Evolutionary conservation across 1,140 invertebrate genomes (phyloP).

Genomic region (Papilio xuthus): DNA sequence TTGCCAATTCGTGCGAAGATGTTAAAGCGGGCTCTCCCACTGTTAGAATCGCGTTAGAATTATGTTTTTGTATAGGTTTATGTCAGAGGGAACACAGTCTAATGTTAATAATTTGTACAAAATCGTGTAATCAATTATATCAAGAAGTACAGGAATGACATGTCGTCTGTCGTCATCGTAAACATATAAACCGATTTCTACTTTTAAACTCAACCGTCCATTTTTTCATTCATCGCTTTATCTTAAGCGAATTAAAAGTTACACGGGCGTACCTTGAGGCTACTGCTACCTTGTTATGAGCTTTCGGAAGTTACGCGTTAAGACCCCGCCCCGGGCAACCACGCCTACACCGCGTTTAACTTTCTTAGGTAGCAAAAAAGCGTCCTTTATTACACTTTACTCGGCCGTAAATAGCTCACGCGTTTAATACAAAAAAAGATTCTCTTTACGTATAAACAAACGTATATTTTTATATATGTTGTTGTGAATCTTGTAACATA

Average conservation of each 20-base stretch:
- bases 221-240: not conserved
- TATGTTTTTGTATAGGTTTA: no score
- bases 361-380: slow-evolving; percentile 15
- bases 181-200: not conserved
- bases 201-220: no score
- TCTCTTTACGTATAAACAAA: not conserved
- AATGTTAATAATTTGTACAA: no score
- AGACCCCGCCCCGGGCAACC: slow-evolving; percentile 24
- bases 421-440: not conserved
- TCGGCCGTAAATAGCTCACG: slow-evolving; percentile 3
- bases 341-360: slow-evolving; percentile 1
- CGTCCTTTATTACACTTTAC: slow-evolving; percentile 10
- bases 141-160: no score
- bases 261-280: not conserved
- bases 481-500: not conserved
- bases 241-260: slow-evolving; percentile 20
- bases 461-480: not conserved
- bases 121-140: no score
- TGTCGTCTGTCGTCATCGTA: not conserved
- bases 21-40: no score
- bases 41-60: no score
- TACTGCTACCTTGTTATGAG: slow-evolving; percentile 7
- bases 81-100: no score
- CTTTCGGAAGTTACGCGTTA: slow-evolving; percentile 1
- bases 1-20: no score